These are phyloP conservation scores for Dorcus hopei DNA, from an alignment of 2,888 invertebrate species.

Conservation along the genomic window DNA sequence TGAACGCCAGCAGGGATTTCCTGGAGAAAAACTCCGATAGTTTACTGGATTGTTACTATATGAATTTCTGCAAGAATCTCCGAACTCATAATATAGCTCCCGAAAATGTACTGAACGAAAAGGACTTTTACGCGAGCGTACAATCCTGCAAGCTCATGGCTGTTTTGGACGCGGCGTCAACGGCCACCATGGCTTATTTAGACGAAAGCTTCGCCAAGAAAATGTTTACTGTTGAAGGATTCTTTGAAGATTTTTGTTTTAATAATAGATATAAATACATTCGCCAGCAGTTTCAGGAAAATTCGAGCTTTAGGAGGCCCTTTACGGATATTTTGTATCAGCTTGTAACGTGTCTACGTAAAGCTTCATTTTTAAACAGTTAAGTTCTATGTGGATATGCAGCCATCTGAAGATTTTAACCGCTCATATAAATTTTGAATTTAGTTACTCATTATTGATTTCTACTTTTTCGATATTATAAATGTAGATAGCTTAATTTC, in stretches of 20 bases:
- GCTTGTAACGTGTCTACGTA: slow-evolving; percentile 50
- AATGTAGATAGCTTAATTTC: too few species aligned
- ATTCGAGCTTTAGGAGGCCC: slow-evolving; percentile 52
- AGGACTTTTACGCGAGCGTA: slow-evolving; percentile 50
- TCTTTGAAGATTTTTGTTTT: slow-evolving; percentile 56
- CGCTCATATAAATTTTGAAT: too few species aligned
- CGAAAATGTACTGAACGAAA: slow-evolving; percentile 46
- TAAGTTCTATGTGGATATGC: too few species aligned
- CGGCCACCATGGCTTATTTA: slow-evolving; percentile 55
- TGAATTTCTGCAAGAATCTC: slow-evolving; percentile 50
- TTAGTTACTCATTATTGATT: too few species aligned
- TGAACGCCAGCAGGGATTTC: slow-evolving; percentile 52
- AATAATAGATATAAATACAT: slow-evolving; percentile 56
- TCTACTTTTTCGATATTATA: too few species aligned
- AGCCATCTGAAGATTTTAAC: too few species aligned
- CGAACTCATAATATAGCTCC: slow-evolving; percentile 45
- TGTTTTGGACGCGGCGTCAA: slow-evolving; percentile 55
- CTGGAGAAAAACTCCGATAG: slow-evolving; percentile 52
- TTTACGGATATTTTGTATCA: slow-evolving; percentile 57
- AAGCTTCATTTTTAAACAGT: too few species aligned
- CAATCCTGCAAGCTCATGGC: slow-evolving; percentile 55
- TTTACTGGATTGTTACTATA: slow-evolving; percentile 59
- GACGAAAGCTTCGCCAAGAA: slow-evolving; percentile 52
- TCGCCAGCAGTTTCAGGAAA: slow-evolving; percentile 53
- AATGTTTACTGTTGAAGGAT: slow-evolving; percentile 50